A percentile compares a stretch with the other conserved stretches of the same genome.
These are phyloP conservation scores for Allobates femoralis DNA, from an alignment of 2,797 vertebrate species.

Conservation along the genomic window DNA sequence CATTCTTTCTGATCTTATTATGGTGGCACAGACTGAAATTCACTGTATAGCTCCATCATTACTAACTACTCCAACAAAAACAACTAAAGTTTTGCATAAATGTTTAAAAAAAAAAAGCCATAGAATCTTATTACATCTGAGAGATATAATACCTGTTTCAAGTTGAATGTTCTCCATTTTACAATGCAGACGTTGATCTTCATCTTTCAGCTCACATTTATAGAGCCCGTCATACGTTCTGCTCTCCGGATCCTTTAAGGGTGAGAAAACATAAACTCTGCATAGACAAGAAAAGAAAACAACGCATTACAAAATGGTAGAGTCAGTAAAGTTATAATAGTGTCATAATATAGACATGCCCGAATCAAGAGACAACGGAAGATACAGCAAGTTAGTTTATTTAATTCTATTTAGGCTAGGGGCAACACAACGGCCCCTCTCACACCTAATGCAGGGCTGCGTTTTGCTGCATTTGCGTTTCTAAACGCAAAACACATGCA, in stretches of 20 bases:
- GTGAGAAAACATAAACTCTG: constrained; percentile 54
- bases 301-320: not conserved
- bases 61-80: not conserved
- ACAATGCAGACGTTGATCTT: not conserved
- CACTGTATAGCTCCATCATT: not conserved
- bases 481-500: too few relatives aligned
- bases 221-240: constrained; percentile 38
- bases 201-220: constrained; percentile 15
- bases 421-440: too few relatives aligned
- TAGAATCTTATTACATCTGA: not conserved
- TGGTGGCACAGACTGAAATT: not conserved
- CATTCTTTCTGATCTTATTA: not conserved
- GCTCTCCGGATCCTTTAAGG: constrained; percentile 9
- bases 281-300: not conserved
- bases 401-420: too few relatives aligned
- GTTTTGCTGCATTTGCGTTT: too few relatives aligned
- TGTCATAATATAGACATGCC: too few relatives aligned
- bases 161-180: constrained; percentile 12
- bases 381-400: too few relatives aligned
- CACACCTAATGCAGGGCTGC: too few relatives aligned
- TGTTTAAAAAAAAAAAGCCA: not conserved
- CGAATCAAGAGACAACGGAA: too few relatives aligned
- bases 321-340: not conserved
- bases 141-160: constrained; percentile 17
- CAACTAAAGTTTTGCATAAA: not conserved